Evolutionary conservation across 2,888 invertebrate genomes (phyloP), one percentile per base, ranked within the genome.

Genomic region (Drosophila barbarae): DNA sequence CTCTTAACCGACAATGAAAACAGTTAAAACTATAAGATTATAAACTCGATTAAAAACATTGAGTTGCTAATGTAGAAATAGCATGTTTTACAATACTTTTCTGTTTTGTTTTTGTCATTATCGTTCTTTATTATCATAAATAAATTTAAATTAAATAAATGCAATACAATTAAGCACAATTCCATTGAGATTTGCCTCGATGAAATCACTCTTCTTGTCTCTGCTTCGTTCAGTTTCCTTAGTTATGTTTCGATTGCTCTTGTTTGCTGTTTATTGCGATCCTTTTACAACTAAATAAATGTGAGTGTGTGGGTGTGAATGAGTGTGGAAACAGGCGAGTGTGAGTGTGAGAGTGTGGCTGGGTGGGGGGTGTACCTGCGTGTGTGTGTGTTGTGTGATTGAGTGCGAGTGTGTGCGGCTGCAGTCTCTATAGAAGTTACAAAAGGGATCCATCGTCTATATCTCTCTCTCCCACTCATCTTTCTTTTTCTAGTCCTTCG

Each of bases 371-470:
- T 41, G 47, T 41, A 30, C 28, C 28, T 39, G 49, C 46, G 47
- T 52, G 26, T 54, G 57, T 66, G 39, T 49, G n/a, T 38, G 35
- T 60, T 60, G 53, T 51, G 46, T 51, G 41, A 58, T 61, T 59
- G 53, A 44, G 54, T 68, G 49, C 65, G 69, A 72, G 74, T 71
- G 53, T 76, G 57, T 68, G 69, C 72, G 70, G 76, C 78, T 76
- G 72, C 86, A 87, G 88, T 87, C 87, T 87, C 88, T 88, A 87
- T 84, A 79, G 70, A 88, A 87, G 87, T 87, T 88, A 81, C 85
- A 77, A 85, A 86, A 86, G 64, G 69, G 84, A 67, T 57, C 53
- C 47, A 78, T 69, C 54, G 67, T 58, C 50, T 55, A 41, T 66
- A 41, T 53, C 51, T 42, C 13, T 41, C 35, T 53, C 7, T 56